Evolutionary conservation across 2,888 invertebrate species (phyloP).

Genomic region (Polia nebulosa): DNA sequence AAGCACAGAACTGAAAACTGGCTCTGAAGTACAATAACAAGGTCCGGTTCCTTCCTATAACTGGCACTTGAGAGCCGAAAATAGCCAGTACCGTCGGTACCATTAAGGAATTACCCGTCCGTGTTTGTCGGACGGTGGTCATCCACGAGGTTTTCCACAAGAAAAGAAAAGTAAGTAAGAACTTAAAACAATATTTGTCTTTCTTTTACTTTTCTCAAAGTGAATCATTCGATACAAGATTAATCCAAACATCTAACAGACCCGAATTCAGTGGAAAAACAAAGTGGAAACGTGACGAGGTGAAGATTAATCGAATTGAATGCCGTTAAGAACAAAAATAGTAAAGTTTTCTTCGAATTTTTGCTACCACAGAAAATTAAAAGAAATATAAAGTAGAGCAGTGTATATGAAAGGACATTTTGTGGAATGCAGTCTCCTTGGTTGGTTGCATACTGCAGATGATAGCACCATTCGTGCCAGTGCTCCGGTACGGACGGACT

Average conservation of each 20-base stretch:
- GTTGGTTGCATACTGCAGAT: slow-evolving; percentile 61
- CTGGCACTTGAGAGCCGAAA: background rate
- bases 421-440: slow-evolving; percentile 40
- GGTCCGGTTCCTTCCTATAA: background rate
- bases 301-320: slow-evolving; percentile 50
- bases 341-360: background rate
- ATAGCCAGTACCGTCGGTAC: background rate
- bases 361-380: slow-evolving; percentile 27
- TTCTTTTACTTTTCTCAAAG: slow-evolving; percentile 11
- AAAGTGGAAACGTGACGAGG: slow-evolving; percentile 47
- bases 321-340: slow-evolving; percentile 18
- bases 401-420: slow-evolving; percentile 34
- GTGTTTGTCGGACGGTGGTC: background rate
- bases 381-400: slow-evolving; percentile 31
- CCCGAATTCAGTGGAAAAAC: slow-evolving; percentile 50
- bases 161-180: background rate
- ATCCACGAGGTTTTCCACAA: background rate
- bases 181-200: slow-evolving; percentile 21
- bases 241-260: slow-evolving; percentile 16
- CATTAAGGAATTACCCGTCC: background rate
- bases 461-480: slow-evolving; percentile 72
- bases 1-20: background rate
- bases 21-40: background rate
- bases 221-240: slow-evolving; percentile 36
- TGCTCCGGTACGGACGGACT: slow-evolving; percentile 42